phyloP scores from a whole-genome alignment of 2,797 vertebrate genomes.

The Decapterus maruadsi region DNA sequence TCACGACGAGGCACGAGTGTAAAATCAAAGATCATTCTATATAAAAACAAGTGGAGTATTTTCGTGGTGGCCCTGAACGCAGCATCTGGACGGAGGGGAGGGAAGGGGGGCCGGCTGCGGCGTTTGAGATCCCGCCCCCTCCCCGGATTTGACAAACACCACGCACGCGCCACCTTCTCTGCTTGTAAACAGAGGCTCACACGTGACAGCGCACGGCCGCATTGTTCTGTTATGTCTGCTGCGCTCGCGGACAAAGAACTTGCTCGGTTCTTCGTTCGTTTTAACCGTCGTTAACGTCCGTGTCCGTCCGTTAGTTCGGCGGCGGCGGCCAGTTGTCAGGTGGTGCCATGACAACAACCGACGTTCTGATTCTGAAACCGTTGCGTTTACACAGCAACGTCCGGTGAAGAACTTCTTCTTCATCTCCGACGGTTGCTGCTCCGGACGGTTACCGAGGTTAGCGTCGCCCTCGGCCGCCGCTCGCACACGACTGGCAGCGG shows the following conservation, averaged over 20 bases:
- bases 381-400: constrained; percentile 8
- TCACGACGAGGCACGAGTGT: too few relatives aligned
- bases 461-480: constrained; percentile 34
- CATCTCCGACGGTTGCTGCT: too few relatives aligned
- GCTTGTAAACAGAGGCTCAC: constrained; percentile 93
- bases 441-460: constrained; percentile 28
- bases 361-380: constrained; percentile 22
- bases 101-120: constrained; percentile 11
- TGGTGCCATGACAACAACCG: constrained; percentile 58
- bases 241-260: constrained; percentile 67
- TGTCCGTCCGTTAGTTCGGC: background rate
- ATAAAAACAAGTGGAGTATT: background rate
- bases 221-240: constrained; percentile 53
- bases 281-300: background rate
- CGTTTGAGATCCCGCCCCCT: constrained; percentile 55
- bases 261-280: constrained; percentile 7
- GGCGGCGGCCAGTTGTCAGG: constrained; percentile 55
- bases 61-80: background rate
- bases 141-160: constrained; percentile 74
- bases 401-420: background rate
- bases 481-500: constrained; percentile 40
- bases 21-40: too few relatives aligned
- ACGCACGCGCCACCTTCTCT: constrained; percentile 68
- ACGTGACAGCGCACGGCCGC: constrained; percentile 86
- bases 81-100: background rate